Evolutionary conservation across 1,140 invertebrate genomes (phyloP).

Genomic region (Gyrodactylus bullatarudis): DNA sequence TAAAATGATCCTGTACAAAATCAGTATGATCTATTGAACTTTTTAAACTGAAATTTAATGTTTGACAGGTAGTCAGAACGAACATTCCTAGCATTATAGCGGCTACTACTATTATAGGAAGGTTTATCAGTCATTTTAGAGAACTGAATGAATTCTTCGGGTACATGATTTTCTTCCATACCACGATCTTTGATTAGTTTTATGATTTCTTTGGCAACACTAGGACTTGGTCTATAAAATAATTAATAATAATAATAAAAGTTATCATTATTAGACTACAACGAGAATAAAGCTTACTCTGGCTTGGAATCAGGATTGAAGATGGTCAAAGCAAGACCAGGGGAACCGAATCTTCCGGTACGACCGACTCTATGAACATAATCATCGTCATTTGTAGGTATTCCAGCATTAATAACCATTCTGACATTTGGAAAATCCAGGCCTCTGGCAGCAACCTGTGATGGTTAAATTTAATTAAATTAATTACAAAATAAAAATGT

Average conservation of each 20-base stretch:
- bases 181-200: neutral
- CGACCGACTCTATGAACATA: conserved; percentile 77
- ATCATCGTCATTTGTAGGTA: conserved; percentile 62
- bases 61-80: no score
- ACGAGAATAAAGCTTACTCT: neutral
- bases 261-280: no score
- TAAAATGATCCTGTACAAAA: no score
- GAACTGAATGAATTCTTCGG: neutral
- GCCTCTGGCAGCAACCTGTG: conserved; percentile 94
- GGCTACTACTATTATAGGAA: neutral
- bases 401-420: conserved; percentile 91
- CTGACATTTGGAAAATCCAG: conserved; percentile 98
- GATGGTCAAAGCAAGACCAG: conserved; percentile 53
- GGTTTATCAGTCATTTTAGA: neutral
- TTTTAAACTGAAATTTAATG: no score
- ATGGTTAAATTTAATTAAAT: conserved; percentile 23
- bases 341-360: conserved; percentile 62
- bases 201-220: neutral
- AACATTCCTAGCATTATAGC: neutral
- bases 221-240: neutral
- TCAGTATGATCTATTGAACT: no score
- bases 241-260: neutral
- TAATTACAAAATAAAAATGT: no score
- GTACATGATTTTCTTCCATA: neutral
- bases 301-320: conserved; percentile 20